A percentile compares a stretch with the other conserved stretches of the same genome.
Conservation (phyloP, 1,140 invertebrate species). For the Mesaphorura yosii region DNA sequence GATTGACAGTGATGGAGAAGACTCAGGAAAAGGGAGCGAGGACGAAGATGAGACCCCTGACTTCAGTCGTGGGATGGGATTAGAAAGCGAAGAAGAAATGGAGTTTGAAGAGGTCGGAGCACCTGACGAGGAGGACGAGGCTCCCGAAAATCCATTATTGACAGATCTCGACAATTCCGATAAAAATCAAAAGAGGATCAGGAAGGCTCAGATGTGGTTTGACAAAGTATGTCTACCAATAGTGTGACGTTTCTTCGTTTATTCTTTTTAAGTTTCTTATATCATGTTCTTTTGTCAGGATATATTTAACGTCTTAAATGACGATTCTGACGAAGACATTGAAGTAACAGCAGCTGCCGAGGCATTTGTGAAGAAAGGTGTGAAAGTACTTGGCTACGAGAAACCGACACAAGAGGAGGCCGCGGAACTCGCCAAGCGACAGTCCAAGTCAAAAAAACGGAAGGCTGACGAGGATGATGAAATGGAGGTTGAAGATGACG, state of each 20-base stretch:
- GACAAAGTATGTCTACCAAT: slow-evolving; percentile 48
- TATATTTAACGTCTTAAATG: slow-evolving; percentile 66
- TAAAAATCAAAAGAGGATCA: slow-evolving; percentile 53
- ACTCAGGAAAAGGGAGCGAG: slow-evolving; percentile 35
- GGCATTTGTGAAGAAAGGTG: slow-evolving; percentile 46
- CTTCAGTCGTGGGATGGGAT: slow-evolving; percentile 46
- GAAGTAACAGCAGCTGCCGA: slow-evolving; percentile 70
- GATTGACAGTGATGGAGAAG: slow-evolving; percentile 35
- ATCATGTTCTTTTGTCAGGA: slow-evolving; percentile 41
- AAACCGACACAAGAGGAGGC: slow-evolving; percentile 26
- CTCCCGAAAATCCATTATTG: slow-evolving; percentile 57
- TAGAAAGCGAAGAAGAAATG: slow-evolving; percentile 30
- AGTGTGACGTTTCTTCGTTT: too few species aligned
- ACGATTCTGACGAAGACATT: slow-evolving; percentile 70
- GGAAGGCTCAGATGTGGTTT: slow-evolving; percentile 79
- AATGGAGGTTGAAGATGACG: slow-evolving; percentile 49
- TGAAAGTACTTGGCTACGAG: slow-evolving; percentile 29
- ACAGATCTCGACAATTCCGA: slow-evolving; percentile 69
- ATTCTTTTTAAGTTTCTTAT: too few species aligned
- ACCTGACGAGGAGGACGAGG: slow-evolving; percentile 37
- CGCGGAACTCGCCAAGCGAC: slow-evolving; percentile 28
- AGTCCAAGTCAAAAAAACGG: slow-evolving; percentile 24
- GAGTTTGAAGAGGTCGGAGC: slow-evolving; percentile 35
- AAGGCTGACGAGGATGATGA: slow-evolving; percentile 35
- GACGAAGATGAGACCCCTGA: slow-evolving; percentile 43